These are phyloP conservation scores for Trichogramma dendrolimi DNA, from an alignment of 2,888 invertebrate genomes.

Conservation along the genomic window DNA sequence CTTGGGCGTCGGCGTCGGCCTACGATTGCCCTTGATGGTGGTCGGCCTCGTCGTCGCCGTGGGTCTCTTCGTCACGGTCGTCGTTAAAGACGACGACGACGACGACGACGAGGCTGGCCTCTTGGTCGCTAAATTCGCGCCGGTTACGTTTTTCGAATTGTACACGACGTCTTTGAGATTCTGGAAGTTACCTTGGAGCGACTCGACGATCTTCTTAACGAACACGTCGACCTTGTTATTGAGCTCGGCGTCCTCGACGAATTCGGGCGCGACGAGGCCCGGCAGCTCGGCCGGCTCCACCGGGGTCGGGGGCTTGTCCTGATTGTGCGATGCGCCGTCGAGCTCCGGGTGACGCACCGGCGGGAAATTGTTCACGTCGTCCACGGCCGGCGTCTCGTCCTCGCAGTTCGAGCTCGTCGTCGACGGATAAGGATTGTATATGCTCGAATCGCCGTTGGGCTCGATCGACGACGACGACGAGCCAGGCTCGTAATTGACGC, in stretches of 20 bases:
- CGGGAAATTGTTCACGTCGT: conserved; percentile 75
- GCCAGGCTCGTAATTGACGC: conserved; percentile 30
- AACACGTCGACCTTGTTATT: conserved; percentile 77
- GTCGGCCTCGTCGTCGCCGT: conserved; percentile 49
- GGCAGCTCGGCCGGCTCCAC: conserved; percentile 51
- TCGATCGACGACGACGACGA: background rate
- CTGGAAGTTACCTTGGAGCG: conserved; percentile 77
- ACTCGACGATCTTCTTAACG: conserved; percentile 79
- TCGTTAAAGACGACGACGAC: conserved; percentile 37
- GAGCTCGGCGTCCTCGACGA: conserved; percentile 71
- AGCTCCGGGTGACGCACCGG: conserved; percentile 80
- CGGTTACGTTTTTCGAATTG: conserved; percentile 51
- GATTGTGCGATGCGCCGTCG: conserved; percentile 52
- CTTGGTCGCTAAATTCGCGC: conserved; percentile 31
- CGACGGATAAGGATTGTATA: conserved; percentile 8
- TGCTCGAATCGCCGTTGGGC: conserved; percentile 5
- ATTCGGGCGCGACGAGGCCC: conserved; percentile 70
- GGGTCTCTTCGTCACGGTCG: conserved; percentile 38
- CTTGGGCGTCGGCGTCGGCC: conserved; percentile 42
- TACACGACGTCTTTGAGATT: conserved; percentile 74
- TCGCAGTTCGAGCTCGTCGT: conserved; percentile 49
- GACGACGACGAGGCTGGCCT: conserved; percentile 45
- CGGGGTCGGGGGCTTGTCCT: conserved; percentile 48
- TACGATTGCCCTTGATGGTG: conserved; percentile 44
- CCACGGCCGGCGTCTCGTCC: conserved; percentile 61